These are phyloP conservation scores for Talpa occidentalis DNA, from an alignment of 2,113 vertebrate species.

Conservation along the genomic window DNA sequence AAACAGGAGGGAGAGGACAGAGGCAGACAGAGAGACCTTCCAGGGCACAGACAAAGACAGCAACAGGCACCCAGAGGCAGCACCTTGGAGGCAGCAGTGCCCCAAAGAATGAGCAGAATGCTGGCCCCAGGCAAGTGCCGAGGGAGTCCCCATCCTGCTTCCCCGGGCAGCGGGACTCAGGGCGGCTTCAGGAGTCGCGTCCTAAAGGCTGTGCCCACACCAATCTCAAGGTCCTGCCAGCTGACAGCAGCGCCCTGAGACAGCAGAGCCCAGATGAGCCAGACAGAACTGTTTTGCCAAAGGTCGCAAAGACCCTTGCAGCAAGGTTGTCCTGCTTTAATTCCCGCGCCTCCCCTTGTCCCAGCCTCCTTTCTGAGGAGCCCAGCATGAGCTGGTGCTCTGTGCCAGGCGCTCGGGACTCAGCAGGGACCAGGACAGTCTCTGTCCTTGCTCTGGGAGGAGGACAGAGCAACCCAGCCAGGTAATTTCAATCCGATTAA, in stretches of 20 bases:
- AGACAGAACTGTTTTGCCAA: neutral
- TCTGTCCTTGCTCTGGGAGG: neutral
- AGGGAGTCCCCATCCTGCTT: too few relatives aligned
- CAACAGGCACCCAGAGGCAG: neutral
- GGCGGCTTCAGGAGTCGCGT: neutral
- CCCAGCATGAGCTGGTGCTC: neutral
- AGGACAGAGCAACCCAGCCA: neutral
- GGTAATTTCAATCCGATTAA: neutral
- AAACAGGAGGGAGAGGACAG: constrained; percentile 38
- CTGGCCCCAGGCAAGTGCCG: neutral
- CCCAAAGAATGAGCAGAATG: neutral
- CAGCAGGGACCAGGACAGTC: neutral
- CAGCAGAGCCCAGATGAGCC: neutral
- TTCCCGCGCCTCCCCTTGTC: neutral
- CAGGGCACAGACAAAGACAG: constrained; percentile 60
- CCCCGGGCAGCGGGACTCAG: neutral
- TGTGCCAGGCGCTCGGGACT: neutral
- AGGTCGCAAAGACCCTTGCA: neutral
- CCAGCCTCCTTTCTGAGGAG: neutral
- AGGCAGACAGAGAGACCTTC: constrained; percentile 60
- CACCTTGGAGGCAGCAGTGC: neutral
- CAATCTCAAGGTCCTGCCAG: neutral
- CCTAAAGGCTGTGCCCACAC: neutral
- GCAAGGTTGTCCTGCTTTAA: neutral
- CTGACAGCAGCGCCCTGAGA: neutral